phyloP scores from a whole-genome alignment of 2,113 vertebrate species.

The Typhlomys cinereus region DNA sequence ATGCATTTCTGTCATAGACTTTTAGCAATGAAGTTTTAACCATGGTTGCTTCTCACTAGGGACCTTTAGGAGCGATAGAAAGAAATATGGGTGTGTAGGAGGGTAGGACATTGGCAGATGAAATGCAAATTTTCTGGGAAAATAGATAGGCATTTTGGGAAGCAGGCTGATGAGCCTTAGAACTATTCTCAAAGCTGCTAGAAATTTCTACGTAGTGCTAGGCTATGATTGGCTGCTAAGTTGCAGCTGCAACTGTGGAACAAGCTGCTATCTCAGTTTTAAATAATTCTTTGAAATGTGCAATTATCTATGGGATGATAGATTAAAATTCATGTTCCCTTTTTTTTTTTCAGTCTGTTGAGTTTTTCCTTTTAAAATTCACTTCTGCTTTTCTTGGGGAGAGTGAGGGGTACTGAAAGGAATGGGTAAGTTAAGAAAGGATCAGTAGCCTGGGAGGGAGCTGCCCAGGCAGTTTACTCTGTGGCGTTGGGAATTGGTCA shows the following conservation, averaged over 20 bases:
- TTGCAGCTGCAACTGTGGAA: conserved; percentile 53
- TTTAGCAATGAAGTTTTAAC: conserved; percentile 50
- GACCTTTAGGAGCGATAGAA: background rate
- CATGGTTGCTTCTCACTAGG: conserved; percentile 38
- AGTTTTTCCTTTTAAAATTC: conserved; percentile 39
- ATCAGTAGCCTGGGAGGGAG: background rate
- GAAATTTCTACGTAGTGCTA: background rate
- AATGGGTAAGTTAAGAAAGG: background rate
- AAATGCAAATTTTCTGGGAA: conserved; percentile 60
- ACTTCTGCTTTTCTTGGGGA: background rate
- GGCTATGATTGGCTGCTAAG: conserved; percentile 54
- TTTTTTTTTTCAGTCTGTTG: conserved; percentile 40
- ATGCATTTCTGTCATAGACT: background rate
- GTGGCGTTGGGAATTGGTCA: background rate
- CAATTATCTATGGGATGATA: conserved; percentile 27
- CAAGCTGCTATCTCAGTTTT: conserved; percentile 27
- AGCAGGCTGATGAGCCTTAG: conserved; percentile 51
- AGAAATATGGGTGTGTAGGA: conserved; percentile 62
- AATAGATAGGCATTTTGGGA: conserved; percentile 48
- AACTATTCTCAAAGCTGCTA: conserved; percentile 47
- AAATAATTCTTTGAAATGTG: conserved; percentile 59
- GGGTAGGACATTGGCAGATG: conserved; percentile 41
- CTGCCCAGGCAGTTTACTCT: background rate
- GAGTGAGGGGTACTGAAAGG: background rate
- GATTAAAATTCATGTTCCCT: conserved; percentile 56